A percentile compares a stretch with the other conserved stretches of the same genome.
Conservation (phyloP, 2,113 vertebrate genomes). For the Clupea harengus region DNA sequence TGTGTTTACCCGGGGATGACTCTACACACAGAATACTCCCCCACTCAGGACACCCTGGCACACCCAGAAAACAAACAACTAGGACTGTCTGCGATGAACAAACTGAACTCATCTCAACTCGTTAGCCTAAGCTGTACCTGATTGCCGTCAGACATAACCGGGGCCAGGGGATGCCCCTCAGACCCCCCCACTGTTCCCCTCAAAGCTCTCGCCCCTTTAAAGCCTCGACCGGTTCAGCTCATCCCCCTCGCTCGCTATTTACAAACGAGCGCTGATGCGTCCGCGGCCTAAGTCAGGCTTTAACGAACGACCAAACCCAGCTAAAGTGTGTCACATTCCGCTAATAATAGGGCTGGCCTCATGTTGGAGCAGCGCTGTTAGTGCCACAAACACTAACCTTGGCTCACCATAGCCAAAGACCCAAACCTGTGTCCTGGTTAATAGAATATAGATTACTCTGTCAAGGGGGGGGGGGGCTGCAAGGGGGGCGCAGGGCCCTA, state of each 20-base stretch:
- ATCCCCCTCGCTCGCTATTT: background rate
- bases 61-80: too few species aligned
- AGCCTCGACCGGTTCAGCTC: background rate
- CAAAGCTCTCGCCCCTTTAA: background rate
- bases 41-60: too few species aligned
- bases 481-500: constrained; percentile 40
- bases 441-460: constrained; percentile 47
- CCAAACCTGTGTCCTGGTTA: constrained; percentile 36
- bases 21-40: too few species aligned
- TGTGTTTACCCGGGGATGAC: too few species aligned
- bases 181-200: background rate
- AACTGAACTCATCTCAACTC: too few species aligned
- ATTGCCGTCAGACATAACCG: too few species aligned
- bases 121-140: too few species aligned
- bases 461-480: constrained; percentile 23
- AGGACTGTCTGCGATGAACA: too few species aligned
- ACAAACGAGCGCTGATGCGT: background rate
- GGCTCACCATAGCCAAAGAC: constrained; percentile 26
- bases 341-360: background rate
- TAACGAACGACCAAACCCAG: background rate
- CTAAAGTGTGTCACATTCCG: constrained; percentile 1
- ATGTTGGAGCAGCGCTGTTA: background rate
- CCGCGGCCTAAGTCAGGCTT: background rate
- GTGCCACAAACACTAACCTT: constrained; percentile 14
- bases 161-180: background rate